Evolutionary conservation across 2,113 vertebrate genomes (phyloP).

Genomic region (Lophura nycthemera): DNA sequence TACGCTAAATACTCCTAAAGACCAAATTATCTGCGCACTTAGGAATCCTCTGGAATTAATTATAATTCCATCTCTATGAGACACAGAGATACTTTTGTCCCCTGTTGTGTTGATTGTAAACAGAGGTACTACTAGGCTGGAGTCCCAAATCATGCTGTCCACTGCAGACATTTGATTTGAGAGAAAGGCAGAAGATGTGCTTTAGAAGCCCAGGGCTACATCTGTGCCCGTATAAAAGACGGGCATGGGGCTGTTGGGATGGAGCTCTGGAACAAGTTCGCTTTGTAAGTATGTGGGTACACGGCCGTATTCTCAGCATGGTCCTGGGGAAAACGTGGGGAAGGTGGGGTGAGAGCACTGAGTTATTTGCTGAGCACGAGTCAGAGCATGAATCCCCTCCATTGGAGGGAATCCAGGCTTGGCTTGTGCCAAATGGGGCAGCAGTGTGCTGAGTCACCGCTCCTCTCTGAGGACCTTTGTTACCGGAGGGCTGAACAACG

Average conservation of each 20-base stretch:
- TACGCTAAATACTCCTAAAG: background rate
- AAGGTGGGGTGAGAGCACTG: background rate
- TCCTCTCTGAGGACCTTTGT: background rate
- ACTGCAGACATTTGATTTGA: background rate
- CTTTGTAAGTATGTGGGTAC: background rate
- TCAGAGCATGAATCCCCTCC: background rate
- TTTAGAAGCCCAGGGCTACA: background rate
- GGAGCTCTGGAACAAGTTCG: background rate
- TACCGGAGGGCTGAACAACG: background rate
- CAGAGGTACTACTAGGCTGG: background rate
- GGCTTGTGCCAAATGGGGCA: background rate
- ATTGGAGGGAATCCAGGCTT: background rate
- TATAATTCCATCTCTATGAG: background rate
- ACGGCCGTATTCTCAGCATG: fast-evolving
- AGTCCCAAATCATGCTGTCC: background rate
- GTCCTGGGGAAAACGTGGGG: background rate
- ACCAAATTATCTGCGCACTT: background rate
- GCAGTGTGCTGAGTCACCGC: background rate
- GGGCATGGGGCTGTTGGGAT: background rate
- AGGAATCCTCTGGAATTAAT: background rate
- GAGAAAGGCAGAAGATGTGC: fast-evolving
- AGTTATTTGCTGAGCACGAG: background rate
- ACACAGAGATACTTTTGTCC: background rate
- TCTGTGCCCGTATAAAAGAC: background rate
- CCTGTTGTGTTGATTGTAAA: background rate